Percentiles rank a stretch among this genome's conserved stretches.
These are phyloP conservation scores for Tenthredo livida DNA, from an alignment of 2,888 invertebrate genomes.

Conservation along the genomic window DNA sequence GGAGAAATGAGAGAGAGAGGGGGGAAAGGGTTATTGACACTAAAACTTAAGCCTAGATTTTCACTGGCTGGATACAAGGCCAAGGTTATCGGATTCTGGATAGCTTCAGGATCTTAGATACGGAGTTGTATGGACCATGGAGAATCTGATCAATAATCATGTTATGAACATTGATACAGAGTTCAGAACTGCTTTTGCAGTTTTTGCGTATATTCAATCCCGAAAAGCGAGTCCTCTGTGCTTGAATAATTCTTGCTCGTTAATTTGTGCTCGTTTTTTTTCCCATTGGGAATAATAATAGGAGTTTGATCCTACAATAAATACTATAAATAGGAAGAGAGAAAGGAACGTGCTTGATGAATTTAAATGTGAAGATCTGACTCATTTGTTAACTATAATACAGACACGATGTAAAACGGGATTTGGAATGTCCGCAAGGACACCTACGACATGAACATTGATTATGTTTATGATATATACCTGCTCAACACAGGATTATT, in stretches of 20 bases:
- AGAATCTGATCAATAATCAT: background rate
- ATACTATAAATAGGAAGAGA: background rate
- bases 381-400: background rate
- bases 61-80: slow-evolving; percentile 33
- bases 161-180: background rate
- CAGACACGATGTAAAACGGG: background rate
- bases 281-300: background rate
- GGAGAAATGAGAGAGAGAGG: background rate
- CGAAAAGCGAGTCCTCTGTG: background rate
- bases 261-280: background rate
- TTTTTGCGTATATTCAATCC: background rate
- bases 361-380: background rate
- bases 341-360: background rate
- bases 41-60: slow-evolving; percentile 26
- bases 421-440: slow-evolving; percentile 25
- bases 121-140: background rate
- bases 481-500: background rate
- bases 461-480: background rate
- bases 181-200: background rate
- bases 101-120: background rate
- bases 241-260: background rate
- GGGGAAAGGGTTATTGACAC: slow-evolving; percentile 41
- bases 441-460: slow-evolving; percentile 6
- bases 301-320: background rate
- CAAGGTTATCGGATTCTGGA: slow-evolving; percentile 11